Base-by-base conservation (phyloP, 2,113 vertebrate genomes). In the Sminthopsis crassicaudata region DNA sequence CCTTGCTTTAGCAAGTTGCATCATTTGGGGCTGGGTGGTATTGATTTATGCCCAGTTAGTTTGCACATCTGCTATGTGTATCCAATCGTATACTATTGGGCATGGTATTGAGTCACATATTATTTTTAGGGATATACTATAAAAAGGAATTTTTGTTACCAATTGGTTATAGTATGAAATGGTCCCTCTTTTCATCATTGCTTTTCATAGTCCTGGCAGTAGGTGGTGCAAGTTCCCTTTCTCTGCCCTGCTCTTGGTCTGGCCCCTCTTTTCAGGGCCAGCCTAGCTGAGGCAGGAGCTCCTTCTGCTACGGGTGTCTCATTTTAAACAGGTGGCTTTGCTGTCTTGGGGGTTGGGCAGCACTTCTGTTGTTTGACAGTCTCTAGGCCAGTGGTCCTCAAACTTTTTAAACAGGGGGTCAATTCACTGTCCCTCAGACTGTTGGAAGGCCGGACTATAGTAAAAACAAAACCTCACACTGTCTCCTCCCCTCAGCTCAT, bases 181-280 rank as follows among this genome's bases (percentile, higher is more conserved):
- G 60, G 26, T 26, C 84, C 95, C 8, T 0, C 60, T 76, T 93
- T 94, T 92, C 48, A n/a, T 93, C 67, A 9, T 76, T 93, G 57
- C 84, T 76, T 23, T 57, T 46, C 91, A 91, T 94, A 89, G 36
- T 46, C 60, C 84, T 90, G 53, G 89, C 90, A 55, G 90, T 93
- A 50, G 48, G 51, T 14, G 25, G 25, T 14, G 3, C n/a, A n/a
- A 10, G 46, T 93, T 89, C 36, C 10, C 2, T 90, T 50, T 96
- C 54, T 7, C 0, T 84, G 67, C 16, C 7, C 19, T 42, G 67
- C 16, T 67, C 30, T 67, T 42, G 19, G 67, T 19, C 2, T 23
- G 8, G 67, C 2, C 36, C 36, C 16, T 22, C 50, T 84, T 14
- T 42, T 16, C 36, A 23, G 67, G 19, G 36, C 67, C 22, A 84